phyloP scores from a whole-genome alignment of 2,113 vertebrate species.

The Malaclemys terrapin region DNA sequence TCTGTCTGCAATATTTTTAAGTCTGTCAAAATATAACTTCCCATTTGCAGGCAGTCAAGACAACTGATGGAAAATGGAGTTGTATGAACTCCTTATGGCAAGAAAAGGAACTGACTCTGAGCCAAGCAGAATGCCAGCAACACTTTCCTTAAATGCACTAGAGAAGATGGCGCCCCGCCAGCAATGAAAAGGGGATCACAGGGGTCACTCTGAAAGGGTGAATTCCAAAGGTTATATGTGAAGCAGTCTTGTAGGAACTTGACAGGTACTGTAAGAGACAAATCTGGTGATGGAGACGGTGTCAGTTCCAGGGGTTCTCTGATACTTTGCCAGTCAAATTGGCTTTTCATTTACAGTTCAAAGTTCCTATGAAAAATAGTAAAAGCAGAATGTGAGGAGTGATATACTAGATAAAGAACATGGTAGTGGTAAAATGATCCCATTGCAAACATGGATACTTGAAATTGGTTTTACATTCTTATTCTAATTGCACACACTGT shows the following conservation, averaged over 20 bases:
- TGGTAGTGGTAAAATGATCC: accelerated
- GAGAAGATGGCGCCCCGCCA: slow-evolving; percentile 24
- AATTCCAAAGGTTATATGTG: slow-evolving; percentile 6
- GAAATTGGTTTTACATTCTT: background rate
- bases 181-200: background rate
- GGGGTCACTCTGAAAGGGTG: slow-evolving; percentile 27
- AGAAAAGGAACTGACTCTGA: slow-evolving; percentile 22
- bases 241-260: slow-evolving; percentile 27
- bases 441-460: accelerated
- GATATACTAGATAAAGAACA: background rate
- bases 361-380: background rate
- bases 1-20: background rate
- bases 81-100: background rate
- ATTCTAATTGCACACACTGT: accelerated
- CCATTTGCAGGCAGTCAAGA: slow-evolving; percentile 23
- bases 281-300: background rate
- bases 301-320: background rate
- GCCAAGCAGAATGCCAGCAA: slow-evolving; percentile 52
- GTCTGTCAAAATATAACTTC: background rate
- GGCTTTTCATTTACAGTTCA: slow-evolving; percentile 39
- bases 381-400: background rate
- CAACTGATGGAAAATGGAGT: background rate
- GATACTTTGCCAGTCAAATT: background rate
- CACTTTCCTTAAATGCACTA: slow-evolving; percentile 31
- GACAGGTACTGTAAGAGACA: background rate